Conservation (phyloP, 37 sponge, comb jelly and placozoan genomes). For the Ianthella basta region DNA sequence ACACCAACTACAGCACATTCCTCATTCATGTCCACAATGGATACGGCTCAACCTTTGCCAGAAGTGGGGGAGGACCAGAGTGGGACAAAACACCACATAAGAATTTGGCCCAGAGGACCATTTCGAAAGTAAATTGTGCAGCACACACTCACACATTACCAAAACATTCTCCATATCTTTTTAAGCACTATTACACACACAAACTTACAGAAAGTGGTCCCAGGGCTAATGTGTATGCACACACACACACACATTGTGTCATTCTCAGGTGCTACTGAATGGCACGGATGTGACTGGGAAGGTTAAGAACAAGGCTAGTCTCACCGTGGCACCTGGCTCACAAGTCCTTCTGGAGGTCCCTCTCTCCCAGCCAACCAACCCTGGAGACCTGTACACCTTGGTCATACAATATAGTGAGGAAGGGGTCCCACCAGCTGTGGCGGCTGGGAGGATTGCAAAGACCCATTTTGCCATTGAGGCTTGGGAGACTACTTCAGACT, state of each 20-base stretch:
- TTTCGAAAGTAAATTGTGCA: neutral
- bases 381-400: slow-evolving; percentile 57
- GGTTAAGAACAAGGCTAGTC: slow-evolving; percentile 50
- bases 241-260: no score
- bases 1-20: slow-evolving; percentile 32
- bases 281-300: slow-evolving; percentile 41
- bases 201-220: no score
- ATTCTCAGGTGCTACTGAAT: slow-evolving; percentile 52
- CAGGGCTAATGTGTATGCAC: no score
- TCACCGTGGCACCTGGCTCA: slow-evolving; percentile 40
- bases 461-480: slow-evolving; percentile 67
- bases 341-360: slow-evolving; percentile 52
- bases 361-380: neutral
- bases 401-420: slow-evolving; percentile 48
- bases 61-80: slow-evolving; percentile 37
- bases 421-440: slow-evolving; percentile 34
- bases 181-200: no score
- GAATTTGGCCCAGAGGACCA: neutral
- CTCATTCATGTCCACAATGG: slow-evolving; percentile 69
- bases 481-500: slow-evolving; percentile 61
- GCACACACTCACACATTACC: no score
- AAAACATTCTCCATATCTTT: no score
- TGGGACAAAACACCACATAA: neutral
- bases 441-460: slow-evolving; percentile 49
- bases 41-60: neutral